phyloP scores from a whole-genome alignment of 2,888 invertebrate species.

The Himalopsyche anomala region DNA sequence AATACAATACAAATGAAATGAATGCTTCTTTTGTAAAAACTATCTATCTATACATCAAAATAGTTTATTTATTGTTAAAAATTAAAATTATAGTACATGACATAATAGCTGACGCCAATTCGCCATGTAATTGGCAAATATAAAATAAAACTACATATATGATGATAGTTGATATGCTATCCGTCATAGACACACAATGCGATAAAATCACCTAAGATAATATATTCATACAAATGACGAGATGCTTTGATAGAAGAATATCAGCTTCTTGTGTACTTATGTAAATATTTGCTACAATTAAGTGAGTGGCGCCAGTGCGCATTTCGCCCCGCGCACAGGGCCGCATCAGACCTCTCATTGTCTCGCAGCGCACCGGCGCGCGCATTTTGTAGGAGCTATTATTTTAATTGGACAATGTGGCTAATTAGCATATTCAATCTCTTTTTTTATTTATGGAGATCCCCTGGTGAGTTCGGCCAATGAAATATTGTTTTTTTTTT shows the following conservation, averaged over 20 bases:
- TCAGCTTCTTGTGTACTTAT: constrained; percentile 1
- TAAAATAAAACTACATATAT: too few species aligned
- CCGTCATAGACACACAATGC: too few species aligned
- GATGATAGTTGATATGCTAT: too few species aligned
- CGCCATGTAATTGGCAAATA: too few species aligned
- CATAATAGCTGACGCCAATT: too few species aligned
- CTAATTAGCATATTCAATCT: constrained; percentile 61
- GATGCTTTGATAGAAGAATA: background rate
- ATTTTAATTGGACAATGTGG: constrained; percentile 60
- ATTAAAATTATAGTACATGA: too few species aligned
- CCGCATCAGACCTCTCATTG: constrained; percentile 36
- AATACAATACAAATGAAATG: too few species aligned
- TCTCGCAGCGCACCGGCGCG: constrained; percentile 38
- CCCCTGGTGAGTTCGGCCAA: constrained; percentile 41
- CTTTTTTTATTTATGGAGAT: constrained; percentile 53
- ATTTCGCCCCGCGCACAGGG: constrained; percentile 14
- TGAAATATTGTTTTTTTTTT: constrained; percentile 45
- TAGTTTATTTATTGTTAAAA: too few species aligned
- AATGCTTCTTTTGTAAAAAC: too few species aligned
- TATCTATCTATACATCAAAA: too few species aligned
- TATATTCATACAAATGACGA: background rate
- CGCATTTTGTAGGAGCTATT: constrained; percentile 39
- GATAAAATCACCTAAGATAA: background rate
- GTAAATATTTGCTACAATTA: constrained; percentile 26
- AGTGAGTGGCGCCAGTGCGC: constrained; percentile 29